phyloP scores from a whole-genome alignment of 2,797 vertebrate genomes.

The Loris lydekkerianus region DNA sequence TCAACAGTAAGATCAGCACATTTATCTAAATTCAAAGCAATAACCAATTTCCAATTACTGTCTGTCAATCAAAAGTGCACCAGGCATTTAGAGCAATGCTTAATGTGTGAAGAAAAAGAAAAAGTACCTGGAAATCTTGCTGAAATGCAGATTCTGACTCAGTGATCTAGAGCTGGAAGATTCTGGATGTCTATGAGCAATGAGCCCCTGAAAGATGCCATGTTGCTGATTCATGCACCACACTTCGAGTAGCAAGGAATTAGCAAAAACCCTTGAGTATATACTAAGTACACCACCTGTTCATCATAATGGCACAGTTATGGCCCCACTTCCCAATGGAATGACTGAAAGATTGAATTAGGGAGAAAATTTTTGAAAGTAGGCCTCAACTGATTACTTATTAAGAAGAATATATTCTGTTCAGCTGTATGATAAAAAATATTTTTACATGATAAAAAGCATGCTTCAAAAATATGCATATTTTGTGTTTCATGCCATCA shows the following conservation, averaged over 20 bases:
- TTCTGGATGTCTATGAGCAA: not conserved
- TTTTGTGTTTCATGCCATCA: not conserved
- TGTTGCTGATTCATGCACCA: not conserved
- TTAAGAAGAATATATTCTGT: not conserved
- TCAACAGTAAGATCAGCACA: not conserved
- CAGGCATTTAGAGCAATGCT: not conserved
- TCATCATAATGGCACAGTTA: not conserved
- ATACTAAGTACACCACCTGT: not conserved
- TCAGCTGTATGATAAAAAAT: not conserved
- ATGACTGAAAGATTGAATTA: not conserved
- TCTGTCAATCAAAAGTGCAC: not conserved
- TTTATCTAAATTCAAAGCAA: slow-evolving; percentile 44
- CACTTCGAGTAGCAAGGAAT: not conserved
- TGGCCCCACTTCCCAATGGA: not conserved
- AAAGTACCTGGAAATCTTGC: not conserved
- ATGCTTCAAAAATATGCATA: not conserved
- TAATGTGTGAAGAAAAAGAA: not conserved
- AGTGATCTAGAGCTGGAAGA: not conserved
- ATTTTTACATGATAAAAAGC: not conserved
- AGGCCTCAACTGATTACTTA: not conserved
- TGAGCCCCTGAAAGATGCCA: not conserved
- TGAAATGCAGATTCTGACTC: not conserved
- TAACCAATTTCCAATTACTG: slow-evolving; percentile 2
- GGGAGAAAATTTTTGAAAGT: slow-evolving; percentile 9
- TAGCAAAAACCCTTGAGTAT: not conserved